phyloP scores from a whole-genome alignment of 2,797 vertebrate species.

The Pipistrellus pipistrellus region DNA sequence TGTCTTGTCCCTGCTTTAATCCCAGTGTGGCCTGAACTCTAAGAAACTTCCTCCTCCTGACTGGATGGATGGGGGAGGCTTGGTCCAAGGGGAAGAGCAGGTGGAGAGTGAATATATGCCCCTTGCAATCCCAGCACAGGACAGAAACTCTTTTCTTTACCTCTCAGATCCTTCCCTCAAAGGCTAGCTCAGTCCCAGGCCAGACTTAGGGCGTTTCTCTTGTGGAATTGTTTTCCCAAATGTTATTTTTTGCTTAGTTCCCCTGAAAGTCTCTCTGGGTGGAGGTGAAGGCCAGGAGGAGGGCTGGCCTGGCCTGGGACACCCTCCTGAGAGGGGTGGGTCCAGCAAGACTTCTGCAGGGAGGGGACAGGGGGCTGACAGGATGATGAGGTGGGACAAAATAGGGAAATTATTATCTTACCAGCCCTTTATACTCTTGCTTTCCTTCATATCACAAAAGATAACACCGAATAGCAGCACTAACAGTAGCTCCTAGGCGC shows the following conservation, averaged over 20 bases:
- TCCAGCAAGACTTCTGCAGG: not conserved
- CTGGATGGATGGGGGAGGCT: not conserved
- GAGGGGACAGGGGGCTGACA: not conserved
- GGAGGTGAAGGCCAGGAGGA: not conserved
- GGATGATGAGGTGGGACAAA: not conserved
- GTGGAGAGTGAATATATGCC: fast-evolving
- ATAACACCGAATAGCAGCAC: not conserved
- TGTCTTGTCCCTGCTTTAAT: not conserved
- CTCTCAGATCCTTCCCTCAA: slow-evolving; percentile 51
- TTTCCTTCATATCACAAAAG: not conserved
- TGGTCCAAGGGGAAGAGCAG: not conserved
- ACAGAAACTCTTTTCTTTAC: slow-evolving; percentile 45
- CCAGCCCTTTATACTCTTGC: not conserved
- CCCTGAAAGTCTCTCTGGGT: not conserved
- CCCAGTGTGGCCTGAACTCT: not conserved
- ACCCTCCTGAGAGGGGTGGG: fast-evolving
- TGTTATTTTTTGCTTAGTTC: not conserved
- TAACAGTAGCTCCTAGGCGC: not conserved
- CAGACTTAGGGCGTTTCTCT: slow-evolving; percentile 32
- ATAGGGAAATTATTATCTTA: not conserved
- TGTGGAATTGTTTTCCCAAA: not conserved
- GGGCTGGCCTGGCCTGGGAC: fast-evolving
- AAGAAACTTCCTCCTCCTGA: not conserved
- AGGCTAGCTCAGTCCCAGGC: not conserved
- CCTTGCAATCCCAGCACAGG: not conserved